Conservation (phyloP, 2,113 vertebrate genomes). For the Ammodytes dubius region DNA sequence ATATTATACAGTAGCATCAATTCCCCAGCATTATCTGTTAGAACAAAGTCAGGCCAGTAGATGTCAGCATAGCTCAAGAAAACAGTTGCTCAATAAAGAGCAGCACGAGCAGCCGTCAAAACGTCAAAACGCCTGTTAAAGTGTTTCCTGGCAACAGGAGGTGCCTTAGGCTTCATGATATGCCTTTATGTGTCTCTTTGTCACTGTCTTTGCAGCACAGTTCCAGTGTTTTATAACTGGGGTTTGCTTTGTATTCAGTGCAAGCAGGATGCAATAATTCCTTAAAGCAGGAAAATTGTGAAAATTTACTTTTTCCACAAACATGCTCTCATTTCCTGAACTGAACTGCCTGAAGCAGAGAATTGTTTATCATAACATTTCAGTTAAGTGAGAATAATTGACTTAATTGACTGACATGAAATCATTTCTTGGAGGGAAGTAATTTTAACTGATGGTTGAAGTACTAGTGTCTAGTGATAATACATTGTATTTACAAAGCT, state of each 20-base stretch:
- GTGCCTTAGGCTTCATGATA: conserved; percentile 21
- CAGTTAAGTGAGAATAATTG: not conserved
- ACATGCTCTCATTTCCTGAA: conserved; percentile 6
- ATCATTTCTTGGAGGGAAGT: not conserved
- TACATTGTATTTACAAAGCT: not conserved
- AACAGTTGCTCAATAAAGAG: not conserved
- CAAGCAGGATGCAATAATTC: not conserved
- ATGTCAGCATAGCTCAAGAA: conserved; percentile 60
- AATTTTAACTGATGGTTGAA: not conserved
- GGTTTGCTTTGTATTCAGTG: not conserved
- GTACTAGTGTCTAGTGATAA: not conserved
- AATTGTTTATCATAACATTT: not conserved
- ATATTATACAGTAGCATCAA: not conserved
- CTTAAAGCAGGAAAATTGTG: not conserved
- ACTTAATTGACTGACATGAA: not conserved
- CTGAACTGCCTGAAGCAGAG: not conserved
- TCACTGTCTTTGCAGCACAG: not conserved
- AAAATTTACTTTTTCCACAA: not conserved
- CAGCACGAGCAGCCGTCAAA: not conserved
- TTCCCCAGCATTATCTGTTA: not conserved
- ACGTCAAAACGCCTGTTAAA: conserved; percentile 16
- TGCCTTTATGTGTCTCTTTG: conserved; percentile 18
- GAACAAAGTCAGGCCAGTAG: conserved; percentile 40
- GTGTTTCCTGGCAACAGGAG: conserved; percentile 60
- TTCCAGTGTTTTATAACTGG: not conserved